Base-by-base conservation (phyloP, 2,113 vertebrate species). In the Sceloporus tristichus region DNA sequence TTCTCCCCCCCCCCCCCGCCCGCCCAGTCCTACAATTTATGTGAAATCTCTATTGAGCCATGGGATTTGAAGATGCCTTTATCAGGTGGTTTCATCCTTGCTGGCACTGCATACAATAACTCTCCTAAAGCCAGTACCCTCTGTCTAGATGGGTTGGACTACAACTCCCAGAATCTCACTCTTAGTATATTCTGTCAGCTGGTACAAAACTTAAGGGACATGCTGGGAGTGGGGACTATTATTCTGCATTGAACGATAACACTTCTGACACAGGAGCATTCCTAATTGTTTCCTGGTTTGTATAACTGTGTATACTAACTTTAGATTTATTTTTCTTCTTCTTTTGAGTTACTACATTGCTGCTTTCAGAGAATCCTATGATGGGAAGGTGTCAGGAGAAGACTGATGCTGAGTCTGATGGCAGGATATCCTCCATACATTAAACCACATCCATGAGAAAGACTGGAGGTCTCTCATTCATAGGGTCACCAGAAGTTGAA, bases 241-340 rank as follows among this genome's bases (percentile, higher is more conserved):
- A 40, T 5, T 4, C 9, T 21, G 29, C 18, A 42, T 53, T 29
- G 27, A 88, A 65, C 1, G 27, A 9, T 27, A 78, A 53, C 11
- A 85, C 84, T 93, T 87, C 73, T 79, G 81, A 79, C 48, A 78
- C 73, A 1, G 56, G 71, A 76, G 59, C 82, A 1, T 1, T 19
- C 54, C 54, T 5, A 73, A 23, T 78, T 87, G 16, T 87, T 70
- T 74, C 27, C 0, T 9, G 79, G 73, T 87, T 73, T 40, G 59
- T 62, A 18, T 62, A 16, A 18, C 2, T 62, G 59, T 62, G 59
- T 16, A 62, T 62, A 18, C 2, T 7, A 48, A 48, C 48, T 48
- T 48, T 48, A 48, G 48, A 48, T 48, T 48, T 48, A 48, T 48
- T 48, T 48, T 48, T 62, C 59, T 62, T 59, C 54, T 56, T 59